Base-by-base conservation (phyloP, 2,113 vertebrate species). In the Pachycephala philippinensis region DNA sequence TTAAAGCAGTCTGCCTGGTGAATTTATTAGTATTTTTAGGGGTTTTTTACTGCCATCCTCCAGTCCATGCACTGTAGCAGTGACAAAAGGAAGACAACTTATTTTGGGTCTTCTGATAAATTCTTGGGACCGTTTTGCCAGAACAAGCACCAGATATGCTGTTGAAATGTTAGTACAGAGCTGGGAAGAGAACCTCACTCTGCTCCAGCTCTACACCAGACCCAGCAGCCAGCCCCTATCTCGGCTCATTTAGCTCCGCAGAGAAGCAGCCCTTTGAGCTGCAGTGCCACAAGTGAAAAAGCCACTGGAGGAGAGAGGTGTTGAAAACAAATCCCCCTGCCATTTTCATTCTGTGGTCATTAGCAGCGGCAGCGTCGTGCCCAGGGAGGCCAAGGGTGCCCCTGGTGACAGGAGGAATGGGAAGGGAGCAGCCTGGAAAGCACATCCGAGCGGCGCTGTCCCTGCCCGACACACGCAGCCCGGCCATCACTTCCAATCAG, bases 401-500 rank as follows among this genome's bases (percentile, higher is more conserved):
- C 74, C 42, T 70, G 95, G 91, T 95, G 92, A 92, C 91, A 68
- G 89, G 11, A 69, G 81, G 49, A 17, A 30, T 0, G 4, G 6
- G 24, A 56, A 35, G 57, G 83, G 65, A 87, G 79, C 89, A 90
- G 86, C 85, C 79, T 18, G 3, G 44, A n/a, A 92, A 80, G 87
- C 82, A 16, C 35, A 44, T 27, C 63, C 2, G 2, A 68, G 81
- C 72, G 35, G 59, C 2, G n/a, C 63, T 84, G 93, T 69, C 49
- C 96, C 93, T 39, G 70, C 82, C 69, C 64, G 75, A 80, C 92
- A 80, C 10, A 59, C 70, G 49, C 95, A 95, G 95, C 95, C 87
- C 15, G 13, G 78, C 96, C 45, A 97, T 98, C 98, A 98, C 96
- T 98, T 98, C 95, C 97, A 97, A 98, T 98, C 97, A 98, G 87